Evolutionary conservation across 2,888 invertebrate species (phyloP).

Genomic region (Trilocha varians): DNA sequence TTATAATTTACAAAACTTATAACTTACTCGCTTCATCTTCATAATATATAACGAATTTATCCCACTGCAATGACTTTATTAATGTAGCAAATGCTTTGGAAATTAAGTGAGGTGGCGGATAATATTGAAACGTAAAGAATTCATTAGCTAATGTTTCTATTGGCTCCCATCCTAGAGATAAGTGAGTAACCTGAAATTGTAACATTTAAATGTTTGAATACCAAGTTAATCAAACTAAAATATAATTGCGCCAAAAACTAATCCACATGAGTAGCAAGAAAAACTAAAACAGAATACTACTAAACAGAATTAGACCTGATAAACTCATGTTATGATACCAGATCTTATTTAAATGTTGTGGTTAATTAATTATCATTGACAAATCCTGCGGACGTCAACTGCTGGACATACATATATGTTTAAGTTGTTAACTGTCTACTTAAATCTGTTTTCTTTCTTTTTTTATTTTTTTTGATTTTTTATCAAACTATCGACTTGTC

Average conservation of each 20-base stretch:
- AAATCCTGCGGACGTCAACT: too few relatives aligned
- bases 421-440: too few relatives aligned
- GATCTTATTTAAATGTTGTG: too few relatives aligned
- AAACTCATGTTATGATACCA: too few relatives aligned
- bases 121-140: constrained; percentile 56
- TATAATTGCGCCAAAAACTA: background rate
- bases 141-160: constrained; percentile 71
- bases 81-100: constrained; percentile 79
- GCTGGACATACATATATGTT: too few relatives aligned
- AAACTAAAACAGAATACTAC: background rate
- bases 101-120: constrained; percentile 79
- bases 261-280: background rate
- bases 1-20: background rate
- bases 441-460: too few relatives aligned
- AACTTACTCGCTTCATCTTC: constrained; percentile 80
- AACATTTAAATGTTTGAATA: too few relatives aligned
- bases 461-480: too few relatives aligned
- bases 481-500: too few relatives aligned
- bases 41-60: constrained; percentile 83
- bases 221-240: background rate
- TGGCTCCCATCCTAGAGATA: constrained; percentile 80
- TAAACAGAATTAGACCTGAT: too few relatives aligned
- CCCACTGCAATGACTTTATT: constrained; percentile 80
- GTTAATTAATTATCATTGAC: too few relatives aligned
- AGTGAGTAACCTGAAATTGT: constrained; percentile 78